Evolutionary conservation across 2,888 invertebrate genomes (phyloP).

Genomic region (Oscheius myriophilus): DNA sequence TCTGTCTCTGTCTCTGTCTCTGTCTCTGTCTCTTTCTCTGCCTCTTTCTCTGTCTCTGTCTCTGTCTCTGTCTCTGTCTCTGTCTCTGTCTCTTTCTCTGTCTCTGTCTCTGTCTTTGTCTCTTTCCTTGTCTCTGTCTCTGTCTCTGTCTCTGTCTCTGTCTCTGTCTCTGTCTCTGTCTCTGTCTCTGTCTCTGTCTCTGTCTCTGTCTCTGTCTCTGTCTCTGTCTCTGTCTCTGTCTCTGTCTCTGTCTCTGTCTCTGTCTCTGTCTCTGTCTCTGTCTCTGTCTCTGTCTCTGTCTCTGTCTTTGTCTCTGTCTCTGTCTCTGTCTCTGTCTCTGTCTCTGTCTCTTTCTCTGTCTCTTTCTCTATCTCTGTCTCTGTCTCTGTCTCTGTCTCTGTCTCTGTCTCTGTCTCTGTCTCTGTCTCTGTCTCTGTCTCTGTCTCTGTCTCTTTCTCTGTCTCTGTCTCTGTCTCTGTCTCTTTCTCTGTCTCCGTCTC

Average conservation of each 20-base stretch:
- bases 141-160: no score
- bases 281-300: neutral
- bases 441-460: no score
- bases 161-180: neutral
- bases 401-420: neutral
- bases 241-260: neutral
- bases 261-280: no score
- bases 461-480: neutral
- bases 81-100: no score
- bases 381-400: no score
- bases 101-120: neutral
- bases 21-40: no score
- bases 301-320: neutral
- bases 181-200: neutral
- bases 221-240: neutral
- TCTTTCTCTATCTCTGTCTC: neutral
- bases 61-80: neutral
- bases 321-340: no score
- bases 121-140: neutral
- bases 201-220: no score
- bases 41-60: neutral
- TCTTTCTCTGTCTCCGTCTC: neutral
- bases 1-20: neutral
- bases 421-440: neutral
- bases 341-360: neutral